phyloP scores from a whole-genome alignment of 2,888 invertebrate genomes.

The Hermodice carunculata region DNA sequence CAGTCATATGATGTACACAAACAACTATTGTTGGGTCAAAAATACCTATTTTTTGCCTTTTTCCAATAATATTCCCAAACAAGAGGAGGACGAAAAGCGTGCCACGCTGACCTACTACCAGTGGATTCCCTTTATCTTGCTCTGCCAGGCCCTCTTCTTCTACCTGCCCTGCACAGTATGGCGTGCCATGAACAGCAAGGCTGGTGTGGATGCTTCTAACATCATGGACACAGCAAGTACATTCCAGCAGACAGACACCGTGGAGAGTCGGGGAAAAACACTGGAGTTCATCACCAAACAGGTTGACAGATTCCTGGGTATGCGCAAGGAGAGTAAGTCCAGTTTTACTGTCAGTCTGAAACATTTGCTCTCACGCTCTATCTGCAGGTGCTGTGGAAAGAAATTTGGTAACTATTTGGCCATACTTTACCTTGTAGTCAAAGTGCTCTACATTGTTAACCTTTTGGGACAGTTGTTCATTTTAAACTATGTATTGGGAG shows the following conservation, averaged over 20 bases:
- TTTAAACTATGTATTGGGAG: slow-evolving; percentile 61
- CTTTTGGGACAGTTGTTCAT: slow-evolving; percentile 60
- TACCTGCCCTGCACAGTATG: slow-evolving; percentile 52
- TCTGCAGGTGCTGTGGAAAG: slow-evolving; percentile 2
- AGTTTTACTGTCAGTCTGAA: background rate
- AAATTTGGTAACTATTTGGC: slow-evolving; percentile 58
- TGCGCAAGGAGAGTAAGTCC: background rate
- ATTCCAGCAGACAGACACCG: slow-evolving; percentile 18
- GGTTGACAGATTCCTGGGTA: slow-evolving; percentile 29
- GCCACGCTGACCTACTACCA: slow-evolving; percentile 45
- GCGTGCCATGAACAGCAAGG: slow-evolving; percentile 29
- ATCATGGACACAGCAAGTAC: slow-evolving; percentile 26
- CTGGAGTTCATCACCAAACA: slow-evolving; percentile 28
- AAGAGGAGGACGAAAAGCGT: slow-evolving; percentile 1
- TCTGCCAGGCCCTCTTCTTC: slow-evolving; percentile 64
- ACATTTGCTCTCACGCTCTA: background rate
- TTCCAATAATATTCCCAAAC: slow-evolving; percentile 27
- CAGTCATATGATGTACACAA: slow-evolving; percentile 25
- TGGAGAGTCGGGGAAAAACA: slow-evolving; percentile 3
- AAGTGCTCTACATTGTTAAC: slow-evolving; percentile 58
- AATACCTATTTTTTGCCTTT: slow-evolving; percentile 35
- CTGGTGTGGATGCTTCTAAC: slow-evolving; percentile 36
- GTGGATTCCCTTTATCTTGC: slow-evolving; percentile 57
- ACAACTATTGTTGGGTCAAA: slow-evolving; percentile 32
- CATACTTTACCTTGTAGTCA: slow-evolving; percentile 58